Evolutionary conservation across 2,113 vertebrate genomes (phyloP).

Genomic region (Cebidichthys violaceus): DNA sequence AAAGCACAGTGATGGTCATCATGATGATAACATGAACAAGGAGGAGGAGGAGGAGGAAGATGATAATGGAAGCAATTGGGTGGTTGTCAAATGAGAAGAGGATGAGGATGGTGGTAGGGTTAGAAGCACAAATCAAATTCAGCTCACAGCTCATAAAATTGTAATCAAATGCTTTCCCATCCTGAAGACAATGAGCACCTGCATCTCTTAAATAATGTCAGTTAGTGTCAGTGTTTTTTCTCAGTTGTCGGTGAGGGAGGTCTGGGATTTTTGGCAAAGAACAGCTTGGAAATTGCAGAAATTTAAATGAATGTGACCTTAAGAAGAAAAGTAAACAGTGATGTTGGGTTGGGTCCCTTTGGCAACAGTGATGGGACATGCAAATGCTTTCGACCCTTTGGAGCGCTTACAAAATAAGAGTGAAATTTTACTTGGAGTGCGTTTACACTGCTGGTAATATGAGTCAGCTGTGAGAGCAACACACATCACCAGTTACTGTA

Average conservation of each 20-base stretch:
- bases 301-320: constrained; percentile 6
- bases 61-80: neutral
- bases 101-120: constrained; percentile 2
- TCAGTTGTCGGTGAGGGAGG: neutral
- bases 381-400: neutral
- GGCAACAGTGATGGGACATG: constrained; percentile 4
- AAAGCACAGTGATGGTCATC: constrained; percentile 32
- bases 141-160: constrained; percentile 24
- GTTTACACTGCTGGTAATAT: constrained; percentile 17
- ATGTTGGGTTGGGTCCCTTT: neutral
- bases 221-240: neutral
- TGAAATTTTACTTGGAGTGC: neutral
- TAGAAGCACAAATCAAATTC: constrained; percentile 12
- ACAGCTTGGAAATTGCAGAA: constrained; percentile 3
- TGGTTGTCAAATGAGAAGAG: neutral
- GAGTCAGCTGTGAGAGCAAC: constrained; percentile 13
- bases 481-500: constrained; percentile 3
- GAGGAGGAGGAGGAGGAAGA: constrained; percentile 2
- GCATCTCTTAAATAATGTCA: constrained; percentile 17
- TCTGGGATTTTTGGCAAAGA: constrained; percentile 11
- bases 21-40: constrained; percentile 42
- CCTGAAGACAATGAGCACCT: constrained; percentile 8
- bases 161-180: constrained; percentile 3
- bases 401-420: constrained; percentile 6
- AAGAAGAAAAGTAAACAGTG: constrained; percentile 3